These are phyloP conservation scores for Selenia dentaria DNA, from an alignment of 2,888 invertebrate species.

Conservation along the genomic window DNA sequence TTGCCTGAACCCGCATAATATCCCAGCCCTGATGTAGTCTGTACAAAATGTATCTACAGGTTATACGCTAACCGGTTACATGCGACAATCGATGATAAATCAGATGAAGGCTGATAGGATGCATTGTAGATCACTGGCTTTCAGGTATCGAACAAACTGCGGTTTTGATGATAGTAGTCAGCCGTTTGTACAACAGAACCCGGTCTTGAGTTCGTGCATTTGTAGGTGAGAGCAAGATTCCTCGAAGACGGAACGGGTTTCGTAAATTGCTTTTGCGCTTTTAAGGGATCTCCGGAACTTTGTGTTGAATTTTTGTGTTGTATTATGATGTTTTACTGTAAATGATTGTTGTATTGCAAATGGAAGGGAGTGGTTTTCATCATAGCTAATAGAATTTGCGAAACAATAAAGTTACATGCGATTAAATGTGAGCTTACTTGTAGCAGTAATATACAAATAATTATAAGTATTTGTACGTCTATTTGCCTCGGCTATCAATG, in stretches of 20 bases:
- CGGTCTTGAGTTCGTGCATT: conserved; percentile 3
- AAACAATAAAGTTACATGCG: too few relatives aligned
- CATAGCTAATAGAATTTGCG: too few relatives aligned
- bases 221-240: conserved; percentile 5
- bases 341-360: too few relatives aligned
- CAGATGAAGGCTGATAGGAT: conserved; percentile 36
- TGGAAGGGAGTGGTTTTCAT: too few relatives aligned
- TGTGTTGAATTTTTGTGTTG: background rate
- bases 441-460: too few relatives aligned
- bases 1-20: conserved; percentile 69
- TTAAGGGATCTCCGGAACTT: conserved; percentile 2
- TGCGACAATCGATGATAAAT: conserved; percentile 74
- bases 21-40: conserved; percentile 53
- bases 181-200: background rate
- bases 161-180: conserved; percentile 10
- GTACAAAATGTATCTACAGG: conserved; percentile 35
- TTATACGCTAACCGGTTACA: conserved; percentile 52
- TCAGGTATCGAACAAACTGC: conserved; percentile 5
- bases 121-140: conserved; percentile 13
- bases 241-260: conserved; percentile 19
- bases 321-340: background rate
- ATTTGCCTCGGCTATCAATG: too few relatives aligned
- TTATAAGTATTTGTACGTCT: too few relatives aligned
- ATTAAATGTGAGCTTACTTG: too few relatives aligned
- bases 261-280: conserved; percentile 21